Evolutionary conservation across 2,888 invertebrate species (phyloP).

Genomic region (Chalcis sispes): DNA sequence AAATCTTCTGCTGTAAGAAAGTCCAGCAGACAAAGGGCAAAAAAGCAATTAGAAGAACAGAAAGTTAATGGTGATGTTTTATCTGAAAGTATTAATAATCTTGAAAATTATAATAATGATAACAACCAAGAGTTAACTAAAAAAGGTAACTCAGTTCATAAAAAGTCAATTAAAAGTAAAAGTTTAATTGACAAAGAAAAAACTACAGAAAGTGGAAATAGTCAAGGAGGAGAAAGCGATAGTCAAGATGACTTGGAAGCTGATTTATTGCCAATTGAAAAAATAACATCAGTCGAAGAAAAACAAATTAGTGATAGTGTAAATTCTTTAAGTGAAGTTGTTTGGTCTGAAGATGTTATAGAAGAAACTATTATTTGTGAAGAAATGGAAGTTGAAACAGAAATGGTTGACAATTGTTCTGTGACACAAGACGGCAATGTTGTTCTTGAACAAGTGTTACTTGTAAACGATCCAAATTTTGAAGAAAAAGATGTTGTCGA

Average conservation of each 20-base stretch:
- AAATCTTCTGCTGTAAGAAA: constrained; percentile 69
- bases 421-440: constrained; percentile 63
- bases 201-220: constrained; percentile 52
- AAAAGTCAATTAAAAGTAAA: constrained; percentile 62
- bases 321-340: constrained; percentile 57
- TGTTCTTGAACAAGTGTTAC: constrained; percentile 66
- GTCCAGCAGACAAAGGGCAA: constrained; percentile 72
- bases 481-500: constrained; percentile 62
- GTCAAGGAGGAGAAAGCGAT: constrained; percentile 64
- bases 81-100: constrained; percentile 59
- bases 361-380: constrained; percentile 75
- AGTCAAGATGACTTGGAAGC: constrained; percentile 63
- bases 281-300: constrained; percentile 61
- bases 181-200: constrained; percentile 40
- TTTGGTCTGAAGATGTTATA: constrained; percentile 67
- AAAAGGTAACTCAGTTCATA: constrained; percentile 56
- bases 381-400: constrained; percentile 72
- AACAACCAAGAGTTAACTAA: constrained; percentile 54
- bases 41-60: constrained; percentile 70
- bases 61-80: constrained; percentile 67
- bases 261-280: constrained; percentile 58
- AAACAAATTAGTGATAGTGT: constrained; percentile 57
- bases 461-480: constrained; percentile 61
- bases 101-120: constrained; percentile 63
- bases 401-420: constrained; percentile 59